Conservation (phyloP, 1,140 invertebrate genomes). For the Adelges cooleyi region DNA sequence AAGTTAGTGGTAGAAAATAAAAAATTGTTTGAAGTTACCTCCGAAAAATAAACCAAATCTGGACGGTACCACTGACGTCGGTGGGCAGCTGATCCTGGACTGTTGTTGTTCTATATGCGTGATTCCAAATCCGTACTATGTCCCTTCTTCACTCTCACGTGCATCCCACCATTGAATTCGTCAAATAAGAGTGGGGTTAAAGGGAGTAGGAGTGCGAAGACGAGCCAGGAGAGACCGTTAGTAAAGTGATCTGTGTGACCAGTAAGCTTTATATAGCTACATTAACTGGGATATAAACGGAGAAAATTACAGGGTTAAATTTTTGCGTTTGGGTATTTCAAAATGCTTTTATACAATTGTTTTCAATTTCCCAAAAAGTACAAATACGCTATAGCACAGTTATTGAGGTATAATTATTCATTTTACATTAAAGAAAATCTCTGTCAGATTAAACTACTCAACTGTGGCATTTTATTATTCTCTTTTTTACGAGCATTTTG, state of each 20-base stretch:
- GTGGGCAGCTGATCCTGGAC: slow-evolving; percentile 26
- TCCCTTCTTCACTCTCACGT: neutral
- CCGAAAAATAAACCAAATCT: slow-evolving; percentile 24
- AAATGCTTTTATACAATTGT: too few species aligned
- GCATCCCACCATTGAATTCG: neutral
- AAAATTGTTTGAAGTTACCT: too few species aligned
- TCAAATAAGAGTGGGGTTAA: neutral
- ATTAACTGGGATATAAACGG: neutral
- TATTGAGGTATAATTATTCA: too few species aligned
- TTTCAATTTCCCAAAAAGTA: too few species aligned
- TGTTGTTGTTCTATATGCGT: slow-evolving; percentile 23
- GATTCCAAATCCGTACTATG: slow-evolving; percentile 18
- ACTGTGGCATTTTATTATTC: too few species aligned
- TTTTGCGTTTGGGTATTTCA: too few species aligned
- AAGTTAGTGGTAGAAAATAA: too few species aligned
- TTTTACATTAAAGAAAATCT: too few species aligned
- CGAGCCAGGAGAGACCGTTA: slow-evolving; percentile 2
- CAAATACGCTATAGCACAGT: too few species aligned
- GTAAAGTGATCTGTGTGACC: slow-evolving; percentile 21
- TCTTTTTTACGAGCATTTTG: too few species aligned
- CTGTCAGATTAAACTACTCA: too few species aligned
- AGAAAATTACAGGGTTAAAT: too few species aligned
- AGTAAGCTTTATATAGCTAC: slow-evolving; percentile 20
- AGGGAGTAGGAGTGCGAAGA: slow-evolving; percentile 1
- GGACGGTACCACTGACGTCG: slow-evolving; percentile 15